Evolutionary conservation across 2,888 invertebrate genomes (phyloP).

Genomic region (Anthophora plumipes): DNA sequence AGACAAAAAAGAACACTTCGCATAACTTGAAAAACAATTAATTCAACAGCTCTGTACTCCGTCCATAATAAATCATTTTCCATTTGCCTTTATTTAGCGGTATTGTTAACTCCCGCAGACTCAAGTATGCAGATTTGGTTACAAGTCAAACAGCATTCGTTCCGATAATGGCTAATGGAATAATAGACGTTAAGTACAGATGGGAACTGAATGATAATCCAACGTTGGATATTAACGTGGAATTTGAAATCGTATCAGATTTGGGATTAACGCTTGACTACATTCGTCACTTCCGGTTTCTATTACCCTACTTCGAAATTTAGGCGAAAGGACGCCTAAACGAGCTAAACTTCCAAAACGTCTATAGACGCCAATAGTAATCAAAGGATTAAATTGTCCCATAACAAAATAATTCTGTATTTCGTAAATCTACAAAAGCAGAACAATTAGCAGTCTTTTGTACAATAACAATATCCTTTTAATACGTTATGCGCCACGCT

Average conservation of each 20-base stretch:
- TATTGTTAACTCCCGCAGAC: conserved; percentile 36
- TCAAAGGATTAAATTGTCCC: too few relatives aligned
- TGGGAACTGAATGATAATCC: conserved; percentile 48
- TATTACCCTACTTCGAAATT: neutral
- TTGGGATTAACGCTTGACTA: conserved; percentile 2
- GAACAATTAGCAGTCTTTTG: neutral
- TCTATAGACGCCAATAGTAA: too few relatives aligned
- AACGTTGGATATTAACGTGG: conserved; percentile 25
- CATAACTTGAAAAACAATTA: conserved; percentile 54
- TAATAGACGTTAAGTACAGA: conserved; percentile 50
- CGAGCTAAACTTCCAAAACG: too few relatives aligned
- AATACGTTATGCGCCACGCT: too few relatives aligned
- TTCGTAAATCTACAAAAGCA: too few relatives aligned
- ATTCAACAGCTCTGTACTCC: conserved; percentile 23
- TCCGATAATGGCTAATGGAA: conserved; percentile 53
- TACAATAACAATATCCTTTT: neutral
- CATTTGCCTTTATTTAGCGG: conserved; percentile 42
- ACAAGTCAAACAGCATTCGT: conserved; percentile 50
- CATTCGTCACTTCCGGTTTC: neutral
- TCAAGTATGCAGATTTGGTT: conserved; percentile 59
- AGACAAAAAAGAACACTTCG: conserved; percentile 16
- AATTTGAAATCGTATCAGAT: conserved; percentile 46
- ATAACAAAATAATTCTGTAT: neutral
- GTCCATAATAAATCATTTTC: conserved; percentile 61
- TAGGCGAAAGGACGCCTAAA: neutral